Conservation (phyloP, 2,797 vertebrate species). For the Muraenolepis orangiensis region DNA sequence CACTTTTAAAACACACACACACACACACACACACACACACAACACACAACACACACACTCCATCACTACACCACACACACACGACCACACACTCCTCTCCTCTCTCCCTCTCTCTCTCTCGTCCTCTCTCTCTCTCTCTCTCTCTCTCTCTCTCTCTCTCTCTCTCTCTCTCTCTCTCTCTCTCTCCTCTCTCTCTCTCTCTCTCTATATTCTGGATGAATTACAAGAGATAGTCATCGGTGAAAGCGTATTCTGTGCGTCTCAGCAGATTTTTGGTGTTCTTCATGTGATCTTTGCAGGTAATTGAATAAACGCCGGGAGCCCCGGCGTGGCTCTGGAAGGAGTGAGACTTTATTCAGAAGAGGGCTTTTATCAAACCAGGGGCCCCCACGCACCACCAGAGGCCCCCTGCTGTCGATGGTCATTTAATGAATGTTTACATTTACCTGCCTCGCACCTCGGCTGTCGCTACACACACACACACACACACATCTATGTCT, state of each 20-base stretch:
- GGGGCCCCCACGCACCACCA: slow-evolving; percentile 46
- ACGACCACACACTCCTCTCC: neutral
- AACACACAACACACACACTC: slow-evolving; percentile 1
- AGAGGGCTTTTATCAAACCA: slow-evolving; percentile 71
- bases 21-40: slow-evolving; percentile 4
- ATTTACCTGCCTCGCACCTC: slow-evolving; percentile 77
- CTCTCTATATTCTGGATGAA: slow-evolving; percentile 47
- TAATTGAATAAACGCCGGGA: slow-evolving; percentile 75
- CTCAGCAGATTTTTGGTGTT: slow-evolving; percentile 75
- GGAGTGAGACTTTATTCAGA: slow-evolving; percentile 67
- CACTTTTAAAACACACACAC: slow-evolving; percentile 38
- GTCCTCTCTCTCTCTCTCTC: neutral
- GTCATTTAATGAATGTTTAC: slow-evolving; percentile 71
- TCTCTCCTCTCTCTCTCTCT: neutral
- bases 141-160: neutral
- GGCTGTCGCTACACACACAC: slow-evolving; percentile 57
- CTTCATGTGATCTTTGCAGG: slow-evolving; percentile 67
- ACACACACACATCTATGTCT: slow-evolving; percentile 53
- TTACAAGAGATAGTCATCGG: slow-evolving; percentile 58
- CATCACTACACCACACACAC: slow-evolving; percentile 4
- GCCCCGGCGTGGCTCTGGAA: slow-evolving; percentile 64
- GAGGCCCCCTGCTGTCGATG: slow-evolving; percentile 66
- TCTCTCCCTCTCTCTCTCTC: too few species aligned
- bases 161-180: slow-evolving; percentile 3
- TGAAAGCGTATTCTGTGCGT: slow-evolving; percentile 71